phyloP scores from a whole-genome alignment of 2,888 invertebrate genomes.

The Saturnia japonica region DNA sequence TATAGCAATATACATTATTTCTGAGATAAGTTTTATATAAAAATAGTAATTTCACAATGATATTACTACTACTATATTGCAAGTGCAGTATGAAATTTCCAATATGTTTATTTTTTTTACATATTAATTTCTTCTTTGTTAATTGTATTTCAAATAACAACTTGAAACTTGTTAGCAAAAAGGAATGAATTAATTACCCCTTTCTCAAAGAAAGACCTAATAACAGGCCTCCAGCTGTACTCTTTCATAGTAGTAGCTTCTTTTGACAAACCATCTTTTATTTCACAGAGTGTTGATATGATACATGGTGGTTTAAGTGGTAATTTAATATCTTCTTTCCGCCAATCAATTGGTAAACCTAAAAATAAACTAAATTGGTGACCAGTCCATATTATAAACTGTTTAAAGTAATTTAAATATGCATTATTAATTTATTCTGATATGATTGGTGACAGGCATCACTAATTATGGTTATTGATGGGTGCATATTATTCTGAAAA shows the following conservation, averaged over 20 bases:
- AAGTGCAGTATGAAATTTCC: too few species aligned
- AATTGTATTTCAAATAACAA: background rate
- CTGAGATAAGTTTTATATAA: too few species aligned
- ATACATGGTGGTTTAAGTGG: conserved; percentile 90
- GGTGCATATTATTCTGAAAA: too few species aligned
- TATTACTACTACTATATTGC: too few species aligned
- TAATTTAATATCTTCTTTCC: conserved; percentile 79
- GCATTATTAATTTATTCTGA: too few species aligned
- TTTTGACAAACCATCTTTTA: conserved; percentile 90
- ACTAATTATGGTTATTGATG: too few species aligned
- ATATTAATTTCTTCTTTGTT: background rate
- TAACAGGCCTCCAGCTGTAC: conserved; percentile 91
- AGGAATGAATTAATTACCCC: conserved; percentile 69
- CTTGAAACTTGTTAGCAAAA: background rate
- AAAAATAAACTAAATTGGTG: conserved; percentile 22
- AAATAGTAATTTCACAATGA: too few species aligned
- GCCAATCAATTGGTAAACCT: conserved; percentile 89
- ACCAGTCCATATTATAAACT: background rate
- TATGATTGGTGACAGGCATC: too few species aligned
- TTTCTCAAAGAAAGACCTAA: conserved; percentile 88
- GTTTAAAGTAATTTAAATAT: background rate
- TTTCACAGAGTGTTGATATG: conserved; percentile 90
- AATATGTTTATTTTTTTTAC: background rate
- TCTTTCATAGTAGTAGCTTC: conserved; percentile 96
- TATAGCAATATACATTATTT: too few species aligned